A percentile compares a stretch with the other conserved stretches of the same genome.
phyloP scores from a whole-genome alignment of 1,140 invertebrate species.

The Homarus americanus region DNA sequence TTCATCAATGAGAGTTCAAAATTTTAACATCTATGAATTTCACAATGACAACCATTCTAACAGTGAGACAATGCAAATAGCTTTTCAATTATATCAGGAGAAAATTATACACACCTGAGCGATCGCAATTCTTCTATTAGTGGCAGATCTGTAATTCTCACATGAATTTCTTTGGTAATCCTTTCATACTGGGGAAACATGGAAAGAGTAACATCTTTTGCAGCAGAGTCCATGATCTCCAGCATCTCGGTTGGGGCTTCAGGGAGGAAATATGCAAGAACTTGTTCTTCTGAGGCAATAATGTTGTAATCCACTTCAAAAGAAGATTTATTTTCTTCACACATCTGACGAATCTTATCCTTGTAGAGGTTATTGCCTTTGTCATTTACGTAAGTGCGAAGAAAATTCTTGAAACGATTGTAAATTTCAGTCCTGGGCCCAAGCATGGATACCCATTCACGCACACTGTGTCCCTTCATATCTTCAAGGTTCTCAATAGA shows the following conservation, averaged over 20 bases:
- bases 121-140: constrained; percentile 97
- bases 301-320: constrained; percentile 96
- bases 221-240: constrained; percentile 95
- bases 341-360: constrained; percentile 96
- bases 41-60: too few species aligned
- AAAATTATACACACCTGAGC: constrained; percentile 84
- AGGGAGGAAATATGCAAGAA: constrained; percentile 96
- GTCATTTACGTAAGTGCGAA: constrained; percentile 92
- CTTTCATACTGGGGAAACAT: constrained; percentile 98
- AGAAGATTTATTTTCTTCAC: constrained; percentile 89
- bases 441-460: constrained; percentile 97
- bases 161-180: constrained; percentile 95
- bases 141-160: constrained; percentile 96
- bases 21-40: too few species aligned
- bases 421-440: constrained; percentile 97
- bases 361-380: constrained; percentile 94
- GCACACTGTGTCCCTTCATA: constrained; percentile 78
- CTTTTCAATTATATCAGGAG: too few species aligned
- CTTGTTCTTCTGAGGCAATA: constrained; percentile 92
- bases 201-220: constrained; percentile 89
- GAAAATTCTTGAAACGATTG: constrained; percentile 97
- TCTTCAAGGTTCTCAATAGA: constrained; percentile 99
- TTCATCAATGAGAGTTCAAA: too few species aligned
- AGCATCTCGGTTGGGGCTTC: constrained; percentile 98
- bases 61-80: too few species aligned